Conservation (phyloP, 2,797 vertebrate genomes). For the Enteromius trimaculatus region DNA sequence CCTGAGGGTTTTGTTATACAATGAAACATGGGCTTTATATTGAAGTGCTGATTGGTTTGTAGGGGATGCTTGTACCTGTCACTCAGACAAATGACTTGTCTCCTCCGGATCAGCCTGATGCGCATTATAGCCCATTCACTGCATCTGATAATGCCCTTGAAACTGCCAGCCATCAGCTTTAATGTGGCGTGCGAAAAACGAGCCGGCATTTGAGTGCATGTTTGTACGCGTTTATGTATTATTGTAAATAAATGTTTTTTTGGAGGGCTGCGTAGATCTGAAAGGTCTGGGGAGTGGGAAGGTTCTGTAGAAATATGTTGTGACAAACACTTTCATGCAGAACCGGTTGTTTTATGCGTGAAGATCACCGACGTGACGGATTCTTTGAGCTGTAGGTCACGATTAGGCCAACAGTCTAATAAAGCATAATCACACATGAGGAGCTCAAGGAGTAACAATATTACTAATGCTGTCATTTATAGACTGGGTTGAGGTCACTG, state of each 20-base stretch:
- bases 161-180: constrained; percentile 62
- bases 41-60: constrained; percentile 68
- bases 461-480: constrained; percentile 22
- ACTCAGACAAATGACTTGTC: constrained; percentile 71
- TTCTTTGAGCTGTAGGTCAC: constrained; percentile 20
- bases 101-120: constrained; percentile 65
- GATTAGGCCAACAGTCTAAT: constrained; percentile 29
- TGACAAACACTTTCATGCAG: constrained; percentile 3
- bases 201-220: constrained; percentile 52
- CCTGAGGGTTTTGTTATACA: constrained; percentile 38
- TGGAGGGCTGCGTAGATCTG: constrained; percentile 37
- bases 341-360: constrained; percentile 18
- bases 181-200: constrained; percentile 23
- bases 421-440: not conserved
- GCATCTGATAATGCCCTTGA: constrained; percentile 72
- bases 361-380: constrained; percentile 1
- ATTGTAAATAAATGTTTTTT: constrained; percentile 41
- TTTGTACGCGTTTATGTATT: constrained; percentile 42
- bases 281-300: not conserved
- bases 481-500: constrained; percentile 9
- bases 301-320: constrained; percentile 11
- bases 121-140: constrained; percentile 70
- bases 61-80: constrained; percentile 74
- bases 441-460: constrained; percentile 5
- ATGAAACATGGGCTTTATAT: constrained; percentile 49